Evolutionary conservation across 1,140 invertebrate species (phyloP).

Genomic region (Probaryconus sp.): DNA sequence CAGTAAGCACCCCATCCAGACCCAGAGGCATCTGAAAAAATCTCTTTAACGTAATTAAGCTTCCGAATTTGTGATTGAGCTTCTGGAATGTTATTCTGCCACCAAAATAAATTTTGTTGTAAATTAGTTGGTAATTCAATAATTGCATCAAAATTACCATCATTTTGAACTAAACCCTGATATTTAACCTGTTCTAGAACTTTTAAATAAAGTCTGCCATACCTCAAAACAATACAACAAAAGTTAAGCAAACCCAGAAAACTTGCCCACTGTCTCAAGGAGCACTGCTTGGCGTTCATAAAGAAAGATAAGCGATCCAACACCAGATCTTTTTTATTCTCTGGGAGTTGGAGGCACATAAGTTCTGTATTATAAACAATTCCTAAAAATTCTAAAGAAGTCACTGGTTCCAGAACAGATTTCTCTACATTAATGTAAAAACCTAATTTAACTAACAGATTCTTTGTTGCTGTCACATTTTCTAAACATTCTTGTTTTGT

Average conservation of each 20-base stretch:
- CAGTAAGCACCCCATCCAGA: slow-evolving; percentile 28
- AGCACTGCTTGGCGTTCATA: not conserved
- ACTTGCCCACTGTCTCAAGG: slow-evolving; percentile 12
- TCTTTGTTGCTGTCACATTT: too few relatives aligned
- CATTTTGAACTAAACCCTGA: not conserved
- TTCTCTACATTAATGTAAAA: too few relatives aligned
- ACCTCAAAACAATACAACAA: slow-evolving; percentile 1
- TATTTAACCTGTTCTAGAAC: slow-evolving; percentile 1
- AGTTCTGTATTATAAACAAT: not conserved
- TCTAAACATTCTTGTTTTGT: too few relatives aligned
- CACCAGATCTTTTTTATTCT: not conserved
- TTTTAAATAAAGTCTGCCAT: slow-evolving; percentile 7
- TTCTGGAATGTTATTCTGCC: not conserved
- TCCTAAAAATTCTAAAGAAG: slow-evolving; percentile 4
- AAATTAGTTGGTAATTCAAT: not conserved
- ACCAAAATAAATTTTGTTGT: slow-evolving; percentile 1
- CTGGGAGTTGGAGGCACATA: not conserved
- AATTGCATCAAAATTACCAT: slow-evolving; percentile 6
- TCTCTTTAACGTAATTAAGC: not conserved
- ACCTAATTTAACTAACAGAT: too few relatives aligned
- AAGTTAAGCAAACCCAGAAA: slow-evolving; percentile 9
- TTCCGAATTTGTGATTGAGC: not conserved
- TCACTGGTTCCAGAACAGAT: too few relatives aligned
- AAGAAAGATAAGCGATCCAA: not conserved
- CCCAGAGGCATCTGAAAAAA: slow-evolving; percentile 10